Conservation (phyloP, 2,797 vertebrate genomes). For the Xenentodon cancila region DNA sequence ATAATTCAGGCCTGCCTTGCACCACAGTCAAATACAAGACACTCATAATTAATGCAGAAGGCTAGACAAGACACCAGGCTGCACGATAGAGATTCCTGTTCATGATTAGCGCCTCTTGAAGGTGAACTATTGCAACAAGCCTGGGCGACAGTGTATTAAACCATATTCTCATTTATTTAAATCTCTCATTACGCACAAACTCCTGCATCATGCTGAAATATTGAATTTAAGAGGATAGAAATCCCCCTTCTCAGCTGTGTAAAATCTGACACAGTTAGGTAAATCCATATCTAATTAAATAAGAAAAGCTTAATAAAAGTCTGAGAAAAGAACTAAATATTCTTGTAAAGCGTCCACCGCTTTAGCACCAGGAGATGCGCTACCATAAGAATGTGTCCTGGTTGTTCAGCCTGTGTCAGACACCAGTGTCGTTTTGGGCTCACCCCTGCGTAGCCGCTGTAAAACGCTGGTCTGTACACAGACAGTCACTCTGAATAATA, state of each 20-base stretch:
- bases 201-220: not conserved
- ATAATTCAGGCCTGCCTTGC: constrained; percentile 50
- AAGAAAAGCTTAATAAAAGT: constrained; percentile 27
- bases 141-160: not conserved
- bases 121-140: too few species aligned
- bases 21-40: constrained; percentile 45
- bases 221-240: constrained; percentile 2
- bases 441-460: constrained; percentile 89
- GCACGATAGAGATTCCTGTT: constrained; percentile 14
- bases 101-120: too few species aligned
- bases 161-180: constrained; percentile 11
- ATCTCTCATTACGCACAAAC: not conserved
- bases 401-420: constrained; percentile 53
- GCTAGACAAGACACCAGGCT: constrained; percentile 26
- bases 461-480: constrained; percentile 96
- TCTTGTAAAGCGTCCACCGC: constrained; percentile 24
- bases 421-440: constrained; percentile 68
- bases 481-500: constrained; percentile 99
- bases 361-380: constrained; percentile 28
- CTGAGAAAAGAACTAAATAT: constrained; percentile 20
- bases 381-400: constrained; percentile 38
- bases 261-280: constrained; percentile 3
- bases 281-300: constrained; percentile 1
- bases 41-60: constrained; percentile 61
- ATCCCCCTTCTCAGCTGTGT: constrained; percentile 5